Base-by-base conservation (phyloP, 2,888 invertebrate genomes). In the Oasisia sp. region DNA sequence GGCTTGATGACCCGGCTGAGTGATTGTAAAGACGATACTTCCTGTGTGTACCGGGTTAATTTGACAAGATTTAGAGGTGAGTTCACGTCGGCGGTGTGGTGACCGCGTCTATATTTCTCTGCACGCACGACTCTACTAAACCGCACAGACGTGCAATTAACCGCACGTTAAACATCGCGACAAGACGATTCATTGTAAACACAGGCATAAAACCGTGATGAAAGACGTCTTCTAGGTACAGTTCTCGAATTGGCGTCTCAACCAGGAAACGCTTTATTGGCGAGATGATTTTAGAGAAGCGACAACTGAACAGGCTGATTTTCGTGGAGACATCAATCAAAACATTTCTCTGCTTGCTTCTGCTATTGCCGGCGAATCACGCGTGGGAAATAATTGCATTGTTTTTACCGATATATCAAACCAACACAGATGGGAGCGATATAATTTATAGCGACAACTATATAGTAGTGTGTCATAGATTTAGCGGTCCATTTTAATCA, bases 121-220 rank as follows among this genome's bases (percentile, higher is more conserved):
- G 74, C 74, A 74, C 74, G 74, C 74, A 74, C 27, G 74, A 3
- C 74, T 74, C 74, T 74, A 74, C 74, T 74, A 74, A 74, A 74
- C 19, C n/a, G 74, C n/a, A 74, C 27, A 7, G 74, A 74, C 27
- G 27, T 74, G 74, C 74, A 27, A 19, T 74, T 74, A 74, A 74
- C 27, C 27, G 74, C 74, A 27, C 74, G 74, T 74, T 74, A 74
- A 74, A 74, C n/a, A 19, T 74, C 19, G 19, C 74, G 74, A 19
- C 74, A 74, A 74, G 74, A 74, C 74, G 74, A 74, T 74, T 27
- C 74, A 74, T 74, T 27, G 74, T 74, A 74, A 74, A 74, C 74
- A 74, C 74, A 74, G 5, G 27, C 74, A 74, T 74, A 19, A 74
- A 74, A 74, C 8, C 19, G 27, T 19, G 74, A 27, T 74, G 19